Conservation (phyloP, 2,113 vertebrate species). For the Protobothrops mucrosquamatus region DNA sequence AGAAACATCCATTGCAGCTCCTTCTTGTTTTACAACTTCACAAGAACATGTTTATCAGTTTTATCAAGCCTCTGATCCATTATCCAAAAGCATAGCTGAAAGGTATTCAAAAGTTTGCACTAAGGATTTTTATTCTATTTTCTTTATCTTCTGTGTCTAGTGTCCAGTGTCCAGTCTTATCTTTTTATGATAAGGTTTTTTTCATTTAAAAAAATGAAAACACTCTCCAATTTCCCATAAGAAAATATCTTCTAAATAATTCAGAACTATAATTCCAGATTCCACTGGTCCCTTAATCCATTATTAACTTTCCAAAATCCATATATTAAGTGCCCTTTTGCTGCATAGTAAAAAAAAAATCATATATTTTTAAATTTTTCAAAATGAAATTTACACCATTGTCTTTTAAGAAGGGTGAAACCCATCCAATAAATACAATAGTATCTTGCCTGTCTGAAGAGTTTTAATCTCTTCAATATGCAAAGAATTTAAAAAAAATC, state of each 20-base stretch:
- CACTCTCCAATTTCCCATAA: background rate
- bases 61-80: background rate
- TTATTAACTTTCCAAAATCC: background rate
- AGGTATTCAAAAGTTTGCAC: background rate
- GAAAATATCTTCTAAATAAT: background rate
- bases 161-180: background rate
- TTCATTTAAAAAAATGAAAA: background rate
- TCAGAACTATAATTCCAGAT: background rate
- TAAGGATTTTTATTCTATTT: background rate
- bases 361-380: background rate
- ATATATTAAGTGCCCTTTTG: background rate
- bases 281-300: background rate
- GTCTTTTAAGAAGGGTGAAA: background rate
- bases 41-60: background rate
- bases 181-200: background rate
- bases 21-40: background rate
- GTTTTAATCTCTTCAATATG: background rate
- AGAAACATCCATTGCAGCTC: background rate
- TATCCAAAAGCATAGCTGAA: background rate
- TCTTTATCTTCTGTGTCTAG: background rate
- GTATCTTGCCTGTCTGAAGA: background rate
- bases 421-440: background rate
- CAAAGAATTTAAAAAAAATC: background rate
- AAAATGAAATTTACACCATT: background rate
- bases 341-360: background rate